Base-by-base conservation (phyloP, 2,888 invertebrate species). In the Limulus polyphemus region DNA sequence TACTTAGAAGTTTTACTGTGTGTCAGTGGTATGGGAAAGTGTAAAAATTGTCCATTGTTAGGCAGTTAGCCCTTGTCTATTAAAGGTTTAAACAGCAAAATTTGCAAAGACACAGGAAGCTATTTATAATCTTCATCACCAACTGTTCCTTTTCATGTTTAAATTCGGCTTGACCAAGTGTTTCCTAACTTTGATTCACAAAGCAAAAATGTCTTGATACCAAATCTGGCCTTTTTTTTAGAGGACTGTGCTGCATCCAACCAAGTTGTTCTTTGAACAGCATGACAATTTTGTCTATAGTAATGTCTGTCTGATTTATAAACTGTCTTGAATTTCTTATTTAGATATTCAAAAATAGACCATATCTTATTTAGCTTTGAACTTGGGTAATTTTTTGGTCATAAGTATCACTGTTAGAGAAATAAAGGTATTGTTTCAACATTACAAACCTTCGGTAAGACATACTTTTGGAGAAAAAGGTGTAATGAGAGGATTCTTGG, bases 141-240 rank as follows among this genome's bases (percentile, higher is more conserved):
- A 54, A 58, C 11, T 32, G 48, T 50, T 48, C 62, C 48, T n/a
- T n/a, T n/a, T n/a, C n/a, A n/a, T 51, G 58, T 61, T 52, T 60
- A 66, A 13, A 66, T 58, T 48, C 55, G 58, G 1, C 55, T 48
- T 48, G 60, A 49, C 17, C 59, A 51, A 2, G 62, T 56, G 56
- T 64, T 67, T 47, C 57, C 63, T 12, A 65, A 64, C 14, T 50
- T 47, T 7, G 55, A 59, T 48, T 68, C 64, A 11, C 60, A 62
- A 1, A 61, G 11, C n/a, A 62, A 57, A 51, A 59, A 67, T 48
- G 58, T 52, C 63, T 67, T 69, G 1, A 67, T 50, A 16, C 66
- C 67, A 55, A 69, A 69, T n/a, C 67, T 51, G 16, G 62, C 60
- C 55, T 67, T 49, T 67, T 49, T 51, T 68, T 69, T 0, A 56